Percentiles rank a stretch among this genome's conserved stretches.
Conservation (phyloP, 2,113 vertebrate genomes). For the Sisor rabdophorus region DNA sequence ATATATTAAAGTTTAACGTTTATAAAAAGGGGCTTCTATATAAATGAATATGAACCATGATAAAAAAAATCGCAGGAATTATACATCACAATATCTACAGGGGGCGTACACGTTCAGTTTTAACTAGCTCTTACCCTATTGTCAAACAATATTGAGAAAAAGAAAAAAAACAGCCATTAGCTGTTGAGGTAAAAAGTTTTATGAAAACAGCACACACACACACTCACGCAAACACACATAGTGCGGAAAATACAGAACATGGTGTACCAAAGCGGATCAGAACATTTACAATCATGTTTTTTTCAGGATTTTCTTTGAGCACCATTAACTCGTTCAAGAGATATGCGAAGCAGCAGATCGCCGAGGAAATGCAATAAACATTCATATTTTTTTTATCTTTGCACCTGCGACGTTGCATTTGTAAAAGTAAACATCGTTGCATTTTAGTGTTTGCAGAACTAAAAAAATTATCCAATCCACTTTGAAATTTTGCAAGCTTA, state of each 20-base stretch:
- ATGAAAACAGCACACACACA: conserved; percentile 46
- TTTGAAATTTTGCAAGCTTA: conserved; percentile 27
- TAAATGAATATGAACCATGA: neutral
- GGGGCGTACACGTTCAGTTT: conserved; percentile 12
- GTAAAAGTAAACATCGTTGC: conserved; percentile 36
- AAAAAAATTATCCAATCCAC: conserved; percentile 27
- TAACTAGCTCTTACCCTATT: neutral
- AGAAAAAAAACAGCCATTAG: neutral
- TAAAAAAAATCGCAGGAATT: neutral
- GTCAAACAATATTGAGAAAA: neutral
- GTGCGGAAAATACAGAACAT: conserved; percentile 44
- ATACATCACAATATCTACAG: conserved; percentile 24
- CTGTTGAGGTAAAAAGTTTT: conserved; percentile 49
- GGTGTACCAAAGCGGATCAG: conserved; percentile 25
- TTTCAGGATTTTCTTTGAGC: conserved; percentile 15
- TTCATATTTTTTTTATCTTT: conserved; percentile 3
- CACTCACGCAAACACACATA: conserved; percentile 46
- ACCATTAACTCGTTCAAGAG: conserved; percentile 13
- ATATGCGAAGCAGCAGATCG: conserved; percentile 19
- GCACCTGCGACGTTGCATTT: conserved; percentile 3
- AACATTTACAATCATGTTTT: conserved; percentile 40
- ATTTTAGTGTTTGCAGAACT: conserved; percentile 20
- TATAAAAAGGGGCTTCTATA: neutral
- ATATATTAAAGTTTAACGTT: neutral
- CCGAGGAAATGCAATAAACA: conserved; percentile 7